Percentiles rank a stretch among this genome's conserved stretches.
These are phyloP conservation scores for Acanthoscelides obtectus DNA, from an alignment of 2,888 invertebrate species.

Conservation along the genomic window DNA sequence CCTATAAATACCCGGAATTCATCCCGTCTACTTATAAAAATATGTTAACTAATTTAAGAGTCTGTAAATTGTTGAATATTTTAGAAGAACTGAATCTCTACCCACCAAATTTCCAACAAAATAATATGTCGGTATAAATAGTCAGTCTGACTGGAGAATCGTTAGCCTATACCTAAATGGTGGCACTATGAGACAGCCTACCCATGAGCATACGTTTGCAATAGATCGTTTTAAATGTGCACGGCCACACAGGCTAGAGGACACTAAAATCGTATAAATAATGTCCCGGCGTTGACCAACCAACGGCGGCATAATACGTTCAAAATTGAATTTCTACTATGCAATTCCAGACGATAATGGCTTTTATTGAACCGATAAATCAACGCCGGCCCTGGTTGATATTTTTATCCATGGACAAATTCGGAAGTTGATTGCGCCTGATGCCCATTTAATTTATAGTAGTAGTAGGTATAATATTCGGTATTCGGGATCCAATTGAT, in stretches of 20 bases:
- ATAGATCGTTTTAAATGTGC: neutral
- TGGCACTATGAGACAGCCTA: no score
- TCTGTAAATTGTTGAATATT: no score
- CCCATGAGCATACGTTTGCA: no score
- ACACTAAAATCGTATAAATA: constrained; percentile 3
- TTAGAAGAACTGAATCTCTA: no score
- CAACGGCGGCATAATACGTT: constrained; percentile 6
- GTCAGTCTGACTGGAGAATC: no score
- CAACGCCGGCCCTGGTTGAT: neutral
- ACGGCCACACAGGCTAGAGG: neutral
- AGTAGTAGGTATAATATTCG: neutral
- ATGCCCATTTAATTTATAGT: neutral
- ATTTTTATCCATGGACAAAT: neutral
- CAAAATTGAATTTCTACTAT: constrained; percentile 10
- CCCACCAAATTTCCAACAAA: no score
- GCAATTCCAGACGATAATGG: constrained; percentile 7
- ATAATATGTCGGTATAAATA: no score
- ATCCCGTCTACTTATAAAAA: no score
- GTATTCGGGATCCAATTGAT: neutral
- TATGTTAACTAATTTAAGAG: no score
- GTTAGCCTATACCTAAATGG: no score
- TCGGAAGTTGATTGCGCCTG: neutral
- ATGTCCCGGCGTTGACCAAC: constrained; percentile 6
- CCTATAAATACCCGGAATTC: no score
- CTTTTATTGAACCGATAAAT: constrained; percentile 6